Base-by-base conservation (phyloP, 2,113 vertebrate species). In the Cinclus mexicanus region DNA sequence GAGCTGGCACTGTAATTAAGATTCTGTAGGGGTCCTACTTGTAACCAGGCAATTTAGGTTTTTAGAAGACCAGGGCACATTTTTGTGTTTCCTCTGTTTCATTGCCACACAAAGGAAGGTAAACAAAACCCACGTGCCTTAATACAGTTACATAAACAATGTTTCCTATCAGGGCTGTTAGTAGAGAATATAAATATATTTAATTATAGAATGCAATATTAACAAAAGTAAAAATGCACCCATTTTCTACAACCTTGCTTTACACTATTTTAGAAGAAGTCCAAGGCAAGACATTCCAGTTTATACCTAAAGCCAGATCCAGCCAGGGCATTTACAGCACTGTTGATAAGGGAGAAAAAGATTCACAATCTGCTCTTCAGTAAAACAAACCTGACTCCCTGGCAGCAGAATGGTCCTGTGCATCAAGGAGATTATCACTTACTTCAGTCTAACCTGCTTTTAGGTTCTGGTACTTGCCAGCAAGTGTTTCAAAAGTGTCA, bases 1-100 rank as follows among this genome's bases (percentile, higher is more conserved):
- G 60, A 78, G 41, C 49, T 84, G 60, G 90, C 16, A 53, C 72
- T 87, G 83, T 87, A 96, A 96, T 96, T 96, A 96, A 97, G 92
- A 96, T 94, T 89, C 88, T 47, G 57, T 69, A 87, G 93, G 93
- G 72, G 7, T 89, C 41, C 72, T 71, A 28, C 56, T 74, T 72
- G 21, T 53, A 94, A 89, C 61, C 69, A 93, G 26, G 76, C 79
- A 86, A 86, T 87, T 92, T 88, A 79, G 56, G 75, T 68, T 96
- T 94, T 79, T 82, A 92, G 80, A 60, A 90, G 75, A 71, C 31
- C 92, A 79, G 50, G 83, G 49, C 17, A 31, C 44, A 35, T 50
- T 89, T 96, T 89, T 61, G 68, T 78, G 29, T 44, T 90, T 35
- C 76, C 15, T 5, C 50, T 35, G 74, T 47, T 68, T 90, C 60